These are phyloP conservation scores for Mustela lutreola DNA, from an alignment of 2,113 vertebrate genomes.

Conservation along the genomic window DNA sequence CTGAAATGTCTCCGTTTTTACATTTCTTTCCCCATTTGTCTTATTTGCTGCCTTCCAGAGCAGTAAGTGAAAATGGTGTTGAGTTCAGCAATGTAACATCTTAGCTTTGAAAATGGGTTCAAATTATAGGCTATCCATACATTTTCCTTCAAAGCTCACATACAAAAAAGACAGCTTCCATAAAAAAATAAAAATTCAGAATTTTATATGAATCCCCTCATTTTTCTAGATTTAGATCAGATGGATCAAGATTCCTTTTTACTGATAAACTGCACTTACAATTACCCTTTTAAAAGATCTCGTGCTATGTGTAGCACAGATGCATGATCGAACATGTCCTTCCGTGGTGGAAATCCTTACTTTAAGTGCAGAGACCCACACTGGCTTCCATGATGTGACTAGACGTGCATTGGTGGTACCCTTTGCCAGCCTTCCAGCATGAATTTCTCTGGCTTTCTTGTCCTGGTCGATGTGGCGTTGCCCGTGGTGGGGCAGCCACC, in stretches of 20 bases:
- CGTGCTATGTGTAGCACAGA: background rate
- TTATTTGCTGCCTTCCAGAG: constrained; percentile 20
- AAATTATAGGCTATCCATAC: background rate
- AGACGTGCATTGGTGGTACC: background rate
- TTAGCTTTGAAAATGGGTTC: background rate
- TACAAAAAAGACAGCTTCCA: background rate
- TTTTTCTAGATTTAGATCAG: background rate
- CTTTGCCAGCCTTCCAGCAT: background rate
- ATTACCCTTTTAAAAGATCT: background rate
- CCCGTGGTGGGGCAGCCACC: no score
- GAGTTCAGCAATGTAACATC: background rate
- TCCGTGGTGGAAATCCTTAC: background rate
- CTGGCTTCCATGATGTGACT: background rate
- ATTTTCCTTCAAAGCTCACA: background rate
- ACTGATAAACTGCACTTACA: background rate
- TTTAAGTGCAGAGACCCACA: background rate
- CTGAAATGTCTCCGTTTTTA: background rate
- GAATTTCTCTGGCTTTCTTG: background rate
- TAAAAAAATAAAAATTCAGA: background rate
- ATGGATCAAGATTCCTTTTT: background rate
- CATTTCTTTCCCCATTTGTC: background rate
- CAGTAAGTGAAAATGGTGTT: background rate
- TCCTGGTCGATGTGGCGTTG: background rate
- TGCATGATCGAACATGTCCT: background rate
- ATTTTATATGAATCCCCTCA: background rate